phyloP scores from a whole-genome alignment of 2,888 invertebrate genomes.

The Drosophila algonquin region DNA sequence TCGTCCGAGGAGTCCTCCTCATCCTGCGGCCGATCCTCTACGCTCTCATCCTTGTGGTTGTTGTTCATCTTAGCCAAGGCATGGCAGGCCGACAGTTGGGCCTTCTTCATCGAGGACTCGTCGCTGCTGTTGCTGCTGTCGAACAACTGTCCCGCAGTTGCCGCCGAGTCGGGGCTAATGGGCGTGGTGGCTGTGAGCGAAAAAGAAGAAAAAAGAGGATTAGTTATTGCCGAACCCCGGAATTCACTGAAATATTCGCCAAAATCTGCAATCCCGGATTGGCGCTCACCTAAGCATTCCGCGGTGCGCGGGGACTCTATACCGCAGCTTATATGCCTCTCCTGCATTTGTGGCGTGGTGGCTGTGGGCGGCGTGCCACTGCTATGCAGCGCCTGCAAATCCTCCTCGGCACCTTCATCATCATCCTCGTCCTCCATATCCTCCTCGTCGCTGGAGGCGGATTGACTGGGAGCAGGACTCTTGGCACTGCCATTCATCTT shows the following conservation, averaged over 20 bases:
- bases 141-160: constrained; percentile 81
- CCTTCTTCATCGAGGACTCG: constrained; percentile 78
- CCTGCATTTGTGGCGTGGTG: too few species aligned
- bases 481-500: constrained; percentile 21
- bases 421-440: constrained; percentile 43
- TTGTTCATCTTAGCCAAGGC: constrained; percentile 75
- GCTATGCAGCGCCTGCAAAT: constrained; percentile 70
- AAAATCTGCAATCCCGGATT: too few species aligned
- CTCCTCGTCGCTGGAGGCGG: constrained; percentile 31
- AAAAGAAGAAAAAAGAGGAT: too few species aligned
- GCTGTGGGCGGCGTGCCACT: constrained; percentile 77
- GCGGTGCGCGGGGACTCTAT: too few species aligned
- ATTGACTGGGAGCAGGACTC: constrained; percentile 42
- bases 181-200: constrained; percentile 75
- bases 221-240: too few species aligned
- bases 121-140: constrained; percentile 83
- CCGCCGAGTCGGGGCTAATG: constrained; percentile 80
- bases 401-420: constrained; percentile 42
- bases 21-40: constrained; percentile 11
- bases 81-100: constrained; percentile 79
- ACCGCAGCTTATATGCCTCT: too few species aligned
- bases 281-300: too few species aligned
- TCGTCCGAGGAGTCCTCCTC: constrained; percentile 31
- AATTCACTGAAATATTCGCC: too few species aligned
- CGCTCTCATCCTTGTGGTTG: constrained; percentile 25